Evolutionary conservation across 2,797 vertebrate genomes (phyloP).

Genomic region (Mastacembelus armatus): DNA sequence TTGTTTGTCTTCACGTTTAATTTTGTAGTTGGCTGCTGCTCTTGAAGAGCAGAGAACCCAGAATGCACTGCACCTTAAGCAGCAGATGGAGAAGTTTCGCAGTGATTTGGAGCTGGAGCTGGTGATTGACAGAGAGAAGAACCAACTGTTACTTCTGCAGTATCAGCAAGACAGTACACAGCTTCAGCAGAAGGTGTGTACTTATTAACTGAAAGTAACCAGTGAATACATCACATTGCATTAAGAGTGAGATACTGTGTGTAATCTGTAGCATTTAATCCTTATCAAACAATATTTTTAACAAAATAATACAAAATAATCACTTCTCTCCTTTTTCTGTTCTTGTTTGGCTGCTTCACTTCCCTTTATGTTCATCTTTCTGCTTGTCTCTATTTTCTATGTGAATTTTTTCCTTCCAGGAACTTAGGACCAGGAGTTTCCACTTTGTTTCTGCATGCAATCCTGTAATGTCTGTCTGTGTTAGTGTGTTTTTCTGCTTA

Average conservation of each 20-base stretch:
- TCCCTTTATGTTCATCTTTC: neutral
- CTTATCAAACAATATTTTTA: neutral
- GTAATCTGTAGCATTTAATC: neutral
- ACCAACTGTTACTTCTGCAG: slow-evolving; percentile 80
- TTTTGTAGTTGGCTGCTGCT: slow-evolving; percentile 77
- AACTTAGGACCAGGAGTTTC: slow-evolving; percentile 12
- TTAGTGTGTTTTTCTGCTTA: slow-evolving; percentile 4
- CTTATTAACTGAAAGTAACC: neutral
- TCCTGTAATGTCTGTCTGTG: slow-evolving; percentile 11
- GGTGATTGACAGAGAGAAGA: slow-evolving; percentile 83
- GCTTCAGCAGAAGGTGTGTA: slow-evolving; percentile 83
- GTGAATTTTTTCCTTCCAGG: slow-evolving; percentile 9
- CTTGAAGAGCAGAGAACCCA: slow-evolving; percentile 76
- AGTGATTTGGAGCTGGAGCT: slow-evolving; percentile 81
- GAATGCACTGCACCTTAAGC: slow-evolving; percentile 70
- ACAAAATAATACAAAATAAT: too few species aligned
- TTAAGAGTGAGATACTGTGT: neutral
- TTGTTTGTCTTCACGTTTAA: slow-evolving; percentile 13
- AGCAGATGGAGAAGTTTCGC: slow-evolving; percentile 76
- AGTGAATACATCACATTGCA: neutral
- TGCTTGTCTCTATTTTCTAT: slow-evolving; percentile 1
- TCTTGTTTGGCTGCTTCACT: slow-evolving; percentile 20
- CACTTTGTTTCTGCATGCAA: slow-evolving; percentile 17
- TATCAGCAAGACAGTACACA: slow-evolving; percentile 78
- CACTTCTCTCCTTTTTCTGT: neutral